Conservation (phyloP, 2,797 vertebrate genomes). For the Leptodactylus fallax region DNA sequence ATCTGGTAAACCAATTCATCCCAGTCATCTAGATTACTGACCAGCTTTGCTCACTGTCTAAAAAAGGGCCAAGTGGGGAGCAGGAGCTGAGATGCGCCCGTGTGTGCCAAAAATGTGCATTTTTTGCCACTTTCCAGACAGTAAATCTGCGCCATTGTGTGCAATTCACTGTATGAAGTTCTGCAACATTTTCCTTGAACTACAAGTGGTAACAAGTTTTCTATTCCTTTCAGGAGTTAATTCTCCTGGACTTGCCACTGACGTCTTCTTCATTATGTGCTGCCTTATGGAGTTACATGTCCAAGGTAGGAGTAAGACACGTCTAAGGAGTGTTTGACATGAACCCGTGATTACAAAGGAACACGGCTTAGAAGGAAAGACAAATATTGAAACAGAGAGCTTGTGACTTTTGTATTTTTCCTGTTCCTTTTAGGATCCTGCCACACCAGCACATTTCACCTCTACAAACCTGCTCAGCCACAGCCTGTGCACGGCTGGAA, state of each 20-base stretch:
- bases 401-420: not conserved
- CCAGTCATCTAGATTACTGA: no score
- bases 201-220: no score
- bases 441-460: not conserved
- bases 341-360: not conserved
- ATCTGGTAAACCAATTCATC: no score
- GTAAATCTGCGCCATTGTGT: no score
- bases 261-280: not conserved
- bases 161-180: no score
- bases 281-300: not conserved
- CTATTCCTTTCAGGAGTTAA: not conserved
- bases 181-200: no score
- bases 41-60: no score
- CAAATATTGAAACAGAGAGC: slow-evolving; percentile 44
- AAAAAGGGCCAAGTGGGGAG: no score
- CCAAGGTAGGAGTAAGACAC: not conserved
- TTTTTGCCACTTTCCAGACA: no score
- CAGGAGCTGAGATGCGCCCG: no score
- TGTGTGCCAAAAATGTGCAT: no score
- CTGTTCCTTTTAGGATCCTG: slow-evolving; percentile 11
- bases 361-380: slow-evolving; percentile 7
- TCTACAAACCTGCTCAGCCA: not conserved
- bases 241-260: not conserved
- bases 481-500: no score
- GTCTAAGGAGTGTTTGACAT: not conserved